Conservation (phyloP, 1,140 invertebrate genomes). For the Leptonema lineaticorne region DNA sequence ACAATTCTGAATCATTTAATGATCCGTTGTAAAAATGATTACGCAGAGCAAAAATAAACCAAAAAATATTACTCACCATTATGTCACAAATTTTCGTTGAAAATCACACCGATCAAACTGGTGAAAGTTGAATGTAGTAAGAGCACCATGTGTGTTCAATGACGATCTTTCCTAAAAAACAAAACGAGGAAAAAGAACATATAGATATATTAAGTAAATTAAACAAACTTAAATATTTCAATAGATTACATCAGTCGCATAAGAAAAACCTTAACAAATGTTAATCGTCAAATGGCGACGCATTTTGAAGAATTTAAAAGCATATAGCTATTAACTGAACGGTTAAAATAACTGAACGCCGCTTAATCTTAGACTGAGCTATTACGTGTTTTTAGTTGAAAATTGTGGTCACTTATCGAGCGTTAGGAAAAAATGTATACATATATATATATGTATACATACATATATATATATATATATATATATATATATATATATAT, state of each 20-base stretch:
- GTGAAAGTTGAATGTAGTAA: neutral
- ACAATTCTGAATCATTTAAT: too few relatives aligned
- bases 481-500: too few relatives aligned
- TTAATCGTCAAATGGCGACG: too few relatives aligned
- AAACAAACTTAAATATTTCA: neutral
- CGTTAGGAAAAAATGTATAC: neutral
- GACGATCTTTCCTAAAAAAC: neutral
- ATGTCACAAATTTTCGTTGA: neutral
- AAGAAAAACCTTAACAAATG: too few relatives aligned
- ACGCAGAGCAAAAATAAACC: too few relatives aligned
- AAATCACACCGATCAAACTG: neutral
- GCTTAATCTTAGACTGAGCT: neutral
- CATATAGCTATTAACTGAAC: neutral
- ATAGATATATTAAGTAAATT: neutral
- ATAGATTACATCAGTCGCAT: too few relatives aligned
- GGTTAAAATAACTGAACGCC: neutral
- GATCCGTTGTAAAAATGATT: too few relatives aligned
- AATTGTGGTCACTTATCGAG: neutral
- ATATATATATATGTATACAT: too few relatives aligned
- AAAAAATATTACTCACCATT: neutral
- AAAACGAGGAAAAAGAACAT: neutral
- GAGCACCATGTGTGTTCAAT: slow-evolving; percentile 6
- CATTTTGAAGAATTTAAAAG: neutral
- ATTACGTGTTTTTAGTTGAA: neutral
- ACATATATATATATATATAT: too few relatives aligned